Base-by-base conservation (phyloP, 1,140 invertebrate species). In the Achatina immaculata region DNA sequence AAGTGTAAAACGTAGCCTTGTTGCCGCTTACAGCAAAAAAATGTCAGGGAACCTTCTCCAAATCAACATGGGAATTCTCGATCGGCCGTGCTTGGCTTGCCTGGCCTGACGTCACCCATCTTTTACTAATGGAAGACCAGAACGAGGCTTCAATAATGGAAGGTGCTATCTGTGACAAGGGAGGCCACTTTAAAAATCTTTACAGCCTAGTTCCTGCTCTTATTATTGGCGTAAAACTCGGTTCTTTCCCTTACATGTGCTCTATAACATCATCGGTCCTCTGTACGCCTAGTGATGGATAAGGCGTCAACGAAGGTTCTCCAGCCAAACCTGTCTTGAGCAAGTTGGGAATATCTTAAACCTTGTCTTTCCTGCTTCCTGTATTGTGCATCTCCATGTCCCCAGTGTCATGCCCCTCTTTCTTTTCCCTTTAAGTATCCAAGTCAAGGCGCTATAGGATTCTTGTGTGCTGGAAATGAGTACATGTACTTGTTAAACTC, bases 81-180 rank as follows among this genome's bases (percentile, higher is more conserved):
- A 34, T 78, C 58, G 38, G 42, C 40, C 16, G 65, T 68, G 76
- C 76, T 51, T 38, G 65, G 62, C 40, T 51, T 55, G 40, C 62
- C 74, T 74, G 11, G 19, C n/a, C 40, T 78, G 76, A 78, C 76
- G 76, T 78, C 76, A 78, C 76, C 58, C 21, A 78, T 43, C 65
- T 68, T 78, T 78, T 76, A 55, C 51, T 68, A 78, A 68, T 62
- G 76, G 65, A 40, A 16, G 24, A n/a, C 40, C 58, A 68, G 68
- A 78, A 78, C 58, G 76, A 78, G 76, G 76, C 76, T 68, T 21
- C 31, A 7, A 19, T 6, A 36, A 14, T 16, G 21, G 28, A 16
- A 40, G 11, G 42, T 28, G 28, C 31, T 66, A n/a, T 73, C 34
- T 24, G 34, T 48, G 2, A 45, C 11, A 72, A 73, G 71, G 71